Percentiles rank a stretch among this genome's conserved stretches.
Conservation (phyloP, 2,797 vertebrate genomes). For the Neopelma chrysocephalum region DNA sequence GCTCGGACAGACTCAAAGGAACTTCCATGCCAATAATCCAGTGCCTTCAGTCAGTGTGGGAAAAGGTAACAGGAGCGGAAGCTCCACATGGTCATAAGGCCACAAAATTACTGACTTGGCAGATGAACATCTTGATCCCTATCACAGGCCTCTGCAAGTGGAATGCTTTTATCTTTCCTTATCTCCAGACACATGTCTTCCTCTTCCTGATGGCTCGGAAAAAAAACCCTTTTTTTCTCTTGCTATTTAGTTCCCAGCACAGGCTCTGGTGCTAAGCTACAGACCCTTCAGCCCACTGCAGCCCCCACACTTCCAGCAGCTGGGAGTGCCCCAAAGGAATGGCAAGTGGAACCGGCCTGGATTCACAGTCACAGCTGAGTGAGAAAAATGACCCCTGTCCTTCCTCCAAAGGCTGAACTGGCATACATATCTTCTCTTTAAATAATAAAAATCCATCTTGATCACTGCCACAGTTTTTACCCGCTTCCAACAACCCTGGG, state of each 20-base stretch:
- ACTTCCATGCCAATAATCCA: neutral
- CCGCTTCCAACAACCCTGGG: neutral
- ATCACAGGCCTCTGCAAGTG: neutral
- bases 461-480: neutral
- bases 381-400: neutral
- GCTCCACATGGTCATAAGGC: neutral
- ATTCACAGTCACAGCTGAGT: neutral
- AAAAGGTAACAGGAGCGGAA: conserved; percentile 46
- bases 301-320: neutral
- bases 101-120: conserved; percentile 41
- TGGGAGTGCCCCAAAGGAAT: neutral
- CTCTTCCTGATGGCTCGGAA: conserved; percentile 44
- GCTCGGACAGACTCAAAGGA: neutral
- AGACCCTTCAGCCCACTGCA: neutral
- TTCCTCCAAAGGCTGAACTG: neutral
- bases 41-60: conserved; percentile 25
- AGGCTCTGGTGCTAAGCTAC: neutral
- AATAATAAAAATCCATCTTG: neutral
- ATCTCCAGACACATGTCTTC: conserved; percentile 60
- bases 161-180: conserved; percentile 66
- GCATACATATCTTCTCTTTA: neutral
- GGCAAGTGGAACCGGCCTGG: neutral
- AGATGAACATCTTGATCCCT: conserved; percentile 44
- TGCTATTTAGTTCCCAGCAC: neutral
- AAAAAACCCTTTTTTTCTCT: neutral